Evolutionary conservation across 2,113 vertebrate species (phyloP).

Genomic region (Crotalus tigris): DNA sequence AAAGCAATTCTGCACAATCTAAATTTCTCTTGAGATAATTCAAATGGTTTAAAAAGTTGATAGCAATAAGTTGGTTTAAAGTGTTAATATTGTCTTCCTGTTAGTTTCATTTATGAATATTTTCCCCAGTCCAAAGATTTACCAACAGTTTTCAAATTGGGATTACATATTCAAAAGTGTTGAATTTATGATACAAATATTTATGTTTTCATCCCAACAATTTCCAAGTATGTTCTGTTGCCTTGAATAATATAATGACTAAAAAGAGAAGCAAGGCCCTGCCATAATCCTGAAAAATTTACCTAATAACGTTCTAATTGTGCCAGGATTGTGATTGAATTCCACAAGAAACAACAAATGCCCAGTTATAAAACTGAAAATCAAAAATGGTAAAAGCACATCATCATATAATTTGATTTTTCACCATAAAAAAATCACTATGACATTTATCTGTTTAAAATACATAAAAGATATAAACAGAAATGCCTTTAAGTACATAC

Average conservation of each 20-base stretch:
- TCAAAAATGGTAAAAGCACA: neutral
- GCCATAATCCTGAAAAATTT: neutral
- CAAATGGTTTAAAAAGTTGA: neutral
- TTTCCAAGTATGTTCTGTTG: neutral
- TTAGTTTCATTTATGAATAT: neutral
- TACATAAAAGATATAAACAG: neutral
- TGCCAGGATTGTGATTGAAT: neutral
- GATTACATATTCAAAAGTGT: neutral
- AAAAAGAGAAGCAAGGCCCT: neutral
- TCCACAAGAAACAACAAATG: neutral
- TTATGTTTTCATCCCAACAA: neutral
- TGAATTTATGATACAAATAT: neutral
- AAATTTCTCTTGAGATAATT: neutral
- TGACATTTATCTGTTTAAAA: neutral
- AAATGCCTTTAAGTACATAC: neutral
- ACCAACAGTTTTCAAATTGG: neutral
- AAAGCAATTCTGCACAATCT: neutral
- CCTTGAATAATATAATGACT: neutral
- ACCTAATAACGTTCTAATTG: neutral
- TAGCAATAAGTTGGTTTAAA: neutral
- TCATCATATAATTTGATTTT: neutral
- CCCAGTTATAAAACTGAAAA: neutral
- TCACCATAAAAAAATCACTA: neutral
- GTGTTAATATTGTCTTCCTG: neutral
- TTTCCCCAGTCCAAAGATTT: neutral